These are phyloP conservation scores for Caenorhabditis parvicauda DNA, from an alignment of 2,888 invertebrate genomes.

Conservation along the genomic window DNA sequence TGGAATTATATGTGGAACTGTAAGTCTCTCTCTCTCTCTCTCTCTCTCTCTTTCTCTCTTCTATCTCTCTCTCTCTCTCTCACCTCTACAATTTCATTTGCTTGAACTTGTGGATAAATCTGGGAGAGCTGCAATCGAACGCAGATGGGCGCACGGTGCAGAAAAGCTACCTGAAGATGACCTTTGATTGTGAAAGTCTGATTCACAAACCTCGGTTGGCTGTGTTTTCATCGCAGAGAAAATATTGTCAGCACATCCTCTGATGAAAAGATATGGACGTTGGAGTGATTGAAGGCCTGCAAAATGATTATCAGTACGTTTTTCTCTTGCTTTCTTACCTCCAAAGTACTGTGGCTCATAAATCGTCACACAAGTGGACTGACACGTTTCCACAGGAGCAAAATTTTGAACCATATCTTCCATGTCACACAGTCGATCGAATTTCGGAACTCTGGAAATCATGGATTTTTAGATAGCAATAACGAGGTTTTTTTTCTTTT, in stretches of 20 bases:
- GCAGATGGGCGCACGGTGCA: slow-evolving; percentile 38
- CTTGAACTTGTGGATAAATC: slow-evolving; percentile 42
- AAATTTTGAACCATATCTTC: slow-evolving; percentile 28
- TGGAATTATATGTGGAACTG: slow-evolving; percentile 2
- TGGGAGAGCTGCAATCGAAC: slow-evolving; percentile 37
- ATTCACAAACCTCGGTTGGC: slow-evolving; percentile 17
- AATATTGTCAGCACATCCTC: slow-evolving; percentile 45
- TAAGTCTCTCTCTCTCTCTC: neutral
- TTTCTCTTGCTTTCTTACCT: slow-evolving; percentile 16
- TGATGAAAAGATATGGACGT: slow-evolving; percentile 36
- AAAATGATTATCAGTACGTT: neutral
- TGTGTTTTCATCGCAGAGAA: slow-evolving; percentile 20
- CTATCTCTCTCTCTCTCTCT: neutral
- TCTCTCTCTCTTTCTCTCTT: slow-evolving; percentile 10
- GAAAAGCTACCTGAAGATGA: slow-evolving; percentile 29
- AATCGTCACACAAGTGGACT: slow-evolving; percentile 41
- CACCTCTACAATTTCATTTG: slow-evolving; percentile 40
- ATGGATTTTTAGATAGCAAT: neutral
- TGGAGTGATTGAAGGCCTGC: slow-evolving; percentile 35
- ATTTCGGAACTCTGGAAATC: slow-evolving; percentile 29
- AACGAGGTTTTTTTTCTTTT: neutral
- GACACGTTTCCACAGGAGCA: slow-evolving; percentile 34
- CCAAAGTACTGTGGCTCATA: slow-evolving; percentile 47
- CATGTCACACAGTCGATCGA: slow-evolving; percentile 34
- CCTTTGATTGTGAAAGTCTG: neutral